Evolutionary conservation across 2,797 vertebrate genomes (phyloP).

Genomic region (Mycteria americana): DNA sequence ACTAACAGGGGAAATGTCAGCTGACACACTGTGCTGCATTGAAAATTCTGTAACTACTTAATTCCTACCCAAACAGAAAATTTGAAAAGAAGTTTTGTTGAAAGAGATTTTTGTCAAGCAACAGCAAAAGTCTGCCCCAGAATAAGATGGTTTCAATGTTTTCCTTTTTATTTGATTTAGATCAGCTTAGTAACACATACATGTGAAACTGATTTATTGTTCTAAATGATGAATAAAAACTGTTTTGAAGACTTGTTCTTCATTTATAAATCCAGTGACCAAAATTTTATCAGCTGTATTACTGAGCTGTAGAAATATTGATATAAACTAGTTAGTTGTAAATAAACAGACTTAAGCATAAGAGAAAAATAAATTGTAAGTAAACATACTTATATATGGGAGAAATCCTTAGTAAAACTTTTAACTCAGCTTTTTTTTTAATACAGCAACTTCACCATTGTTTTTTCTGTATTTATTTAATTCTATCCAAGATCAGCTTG

Average conservation of each 20-base stretch:
- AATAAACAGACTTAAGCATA: background rate
- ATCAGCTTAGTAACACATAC: background rate
- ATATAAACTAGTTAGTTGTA: background rate
- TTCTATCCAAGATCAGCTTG: background rate
- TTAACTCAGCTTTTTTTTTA: background rate
- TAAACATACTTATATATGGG: background rate
- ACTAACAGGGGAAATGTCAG: background rate
- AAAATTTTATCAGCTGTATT: background rate
- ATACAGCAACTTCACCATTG: background rate
- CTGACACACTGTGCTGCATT: background rate
- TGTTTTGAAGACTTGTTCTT: background rate
- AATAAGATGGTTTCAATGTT: background rate
- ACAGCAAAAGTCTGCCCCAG: background rate
- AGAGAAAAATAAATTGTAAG: background rate
- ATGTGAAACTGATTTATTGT: background rate
- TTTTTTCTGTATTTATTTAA: background rate
- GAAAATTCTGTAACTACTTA: background rate
- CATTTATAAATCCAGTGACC: background rate
- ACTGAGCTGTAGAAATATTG: background rate
- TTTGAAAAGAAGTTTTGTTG: background rate
- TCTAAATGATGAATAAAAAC: background rate
- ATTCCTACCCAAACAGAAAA: background rate
- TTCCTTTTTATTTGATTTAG: background rate
- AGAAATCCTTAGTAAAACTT: background rate
- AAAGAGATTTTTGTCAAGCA: background rate